Percentiles rank a stretch among this genome's conserved stretches.
Conservation (phyloP, 2,888 invertebrate species). For the Tenthredo amoena region DNA sequence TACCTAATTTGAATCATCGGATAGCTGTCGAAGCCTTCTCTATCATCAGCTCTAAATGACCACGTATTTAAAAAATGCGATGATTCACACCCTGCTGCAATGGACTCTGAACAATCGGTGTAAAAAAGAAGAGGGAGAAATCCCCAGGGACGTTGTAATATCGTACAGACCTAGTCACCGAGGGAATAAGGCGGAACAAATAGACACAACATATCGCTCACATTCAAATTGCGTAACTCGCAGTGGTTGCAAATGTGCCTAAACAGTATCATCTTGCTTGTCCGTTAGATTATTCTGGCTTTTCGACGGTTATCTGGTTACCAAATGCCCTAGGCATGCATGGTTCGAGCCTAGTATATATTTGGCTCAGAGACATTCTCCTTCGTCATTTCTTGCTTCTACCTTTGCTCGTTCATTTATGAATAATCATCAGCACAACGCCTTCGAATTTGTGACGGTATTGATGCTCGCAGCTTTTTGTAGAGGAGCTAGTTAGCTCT, state of each 20-base stretch:
- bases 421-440: not conserved
- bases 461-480: not conserved
- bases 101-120: not conserved
- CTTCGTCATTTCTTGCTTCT: not conserved
- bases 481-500: not conserved
- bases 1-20: slow-evolving; percentile 31
- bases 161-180: not conserved
- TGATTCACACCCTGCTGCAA: slow-evolving; percentile 36
- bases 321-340: not conserved
- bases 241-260: not conserved
- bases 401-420: not conserved
- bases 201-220: not conserved
- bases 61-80: slow-evolving; percentile 24
- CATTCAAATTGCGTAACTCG: not conserved
- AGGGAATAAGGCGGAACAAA: slow-evolving; percentile 55
- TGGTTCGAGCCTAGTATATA: not conserved
- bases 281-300: not conserved
- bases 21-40: not conserved
- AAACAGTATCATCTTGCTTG: not conserved
- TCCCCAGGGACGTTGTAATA: slow-evolving; percentile 6
- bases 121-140: slow-evolving; percentile 16
- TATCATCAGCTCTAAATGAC: not conserved
- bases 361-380: not conserved
- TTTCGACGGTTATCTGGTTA: not conserved
- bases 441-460: not conserved